These are phyloP conservation scores for Murina feae DNA, from an alignment of 2,113 vertebrate species.

Conservation along the genomic window DNA sequence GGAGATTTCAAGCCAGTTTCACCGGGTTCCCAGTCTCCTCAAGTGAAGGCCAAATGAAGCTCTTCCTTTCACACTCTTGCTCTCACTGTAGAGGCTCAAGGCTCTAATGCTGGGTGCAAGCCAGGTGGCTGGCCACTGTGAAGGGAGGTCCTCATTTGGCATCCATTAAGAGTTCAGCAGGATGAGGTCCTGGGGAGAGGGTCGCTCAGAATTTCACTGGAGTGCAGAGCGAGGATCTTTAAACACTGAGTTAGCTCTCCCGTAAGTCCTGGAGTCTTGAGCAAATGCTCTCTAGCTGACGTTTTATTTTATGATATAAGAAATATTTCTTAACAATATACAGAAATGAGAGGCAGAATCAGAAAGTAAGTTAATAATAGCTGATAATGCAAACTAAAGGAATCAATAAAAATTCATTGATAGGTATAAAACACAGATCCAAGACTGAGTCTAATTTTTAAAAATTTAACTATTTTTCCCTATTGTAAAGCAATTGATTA, in stretches of 20 bases:
- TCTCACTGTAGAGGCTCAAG: background rate
- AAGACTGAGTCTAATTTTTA: background rate
- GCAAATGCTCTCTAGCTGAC: background rate
- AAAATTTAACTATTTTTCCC: background rate
- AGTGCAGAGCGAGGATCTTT: background rate
- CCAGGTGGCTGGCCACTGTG: background rate
- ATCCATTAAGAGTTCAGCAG: background rate
- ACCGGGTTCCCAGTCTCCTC: background rate
- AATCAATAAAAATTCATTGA: background rate
- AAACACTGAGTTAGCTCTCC: background rate
- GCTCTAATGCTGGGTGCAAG: background rate
- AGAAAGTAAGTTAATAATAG: background rate
- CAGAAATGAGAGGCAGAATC: background rate
- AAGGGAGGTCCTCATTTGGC: background rate
- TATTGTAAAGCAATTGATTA: background rate
- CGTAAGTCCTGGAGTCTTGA: background rate
- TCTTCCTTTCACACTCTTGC: background rate
- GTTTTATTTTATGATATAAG: background rate
- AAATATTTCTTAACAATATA: background rate
- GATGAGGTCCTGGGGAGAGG: background rate
- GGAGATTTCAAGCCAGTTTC: background rate
- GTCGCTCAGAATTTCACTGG: background rate
- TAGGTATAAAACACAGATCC: background rate
- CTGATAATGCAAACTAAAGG: background rate
- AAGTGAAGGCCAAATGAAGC: background rate